These are phyloP conservation scores for Menidia menidia DNA, from an alignment of 2,797 vertebrate species.

Conservation along the genomic window DNA sequence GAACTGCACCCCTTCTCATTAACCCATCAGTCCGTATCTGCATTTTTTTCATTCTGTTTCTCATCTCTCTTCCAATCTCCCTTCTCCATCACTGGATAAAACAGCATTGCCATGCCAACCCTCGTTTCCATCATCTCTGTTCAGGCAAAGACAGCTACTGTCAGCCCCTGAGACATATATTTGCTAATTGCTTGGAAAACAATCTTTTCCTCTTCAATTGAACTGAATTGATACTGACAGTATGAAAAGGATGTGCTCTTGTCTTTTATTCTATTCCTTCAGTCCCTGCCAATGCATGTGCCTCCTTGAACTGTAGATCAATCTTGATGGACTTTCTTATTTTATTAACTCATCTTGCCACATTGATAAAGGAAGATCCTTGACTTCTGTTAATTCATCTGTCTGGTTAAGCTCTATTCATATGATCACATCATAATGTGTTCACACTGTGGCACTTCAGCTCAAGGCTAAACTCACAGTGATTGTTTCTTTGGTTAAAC, in stretches of 20 bases:
- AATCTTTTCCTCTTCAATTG: background rate
- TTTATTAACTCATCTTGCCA: too few species aligned
- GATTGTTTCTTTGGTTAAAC: too few species aligned
- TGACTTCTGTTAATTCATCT: background rate
- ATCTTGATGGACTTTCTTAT: too few species aligned
- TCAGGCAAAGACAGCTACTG: constrained; percentile 22
- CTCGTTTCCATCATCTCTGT: constrained; percentile 25
- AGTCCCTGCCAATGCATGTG: background rate
- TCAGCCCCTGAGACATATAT: constrained; percentile 29
- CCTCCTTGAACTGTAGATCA: background rate
- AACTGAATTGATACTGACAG: constrained; percentile 14
- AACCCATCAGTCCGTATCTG: constrained; percentile 15
- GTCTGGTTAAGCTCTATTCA: background rate
- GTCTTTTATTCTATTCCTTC: background rate
- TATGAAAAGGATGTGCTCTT: background rate
- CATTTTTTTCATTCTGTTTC: constrained; percentile 18
- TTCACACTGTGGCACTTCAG: background rate
- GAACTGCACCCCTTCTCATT: constrained; percentile 30
- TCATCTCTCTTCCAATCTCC: constrained; percentile 18
- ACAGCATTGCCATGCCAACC: constrained; percentile 24
- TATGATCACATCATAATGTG: background rate
- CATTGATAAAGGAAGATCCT: background rate
- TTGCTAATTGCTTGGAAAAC: constrained; percentile 15
- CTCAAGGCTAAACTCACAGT: too few species aligned
- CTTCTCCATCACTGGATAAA: constrained; percentile 21